Base-by-base conservation (phyloP, 2,113 vertebrate genomes). In the Varanus salvator region DNA sequence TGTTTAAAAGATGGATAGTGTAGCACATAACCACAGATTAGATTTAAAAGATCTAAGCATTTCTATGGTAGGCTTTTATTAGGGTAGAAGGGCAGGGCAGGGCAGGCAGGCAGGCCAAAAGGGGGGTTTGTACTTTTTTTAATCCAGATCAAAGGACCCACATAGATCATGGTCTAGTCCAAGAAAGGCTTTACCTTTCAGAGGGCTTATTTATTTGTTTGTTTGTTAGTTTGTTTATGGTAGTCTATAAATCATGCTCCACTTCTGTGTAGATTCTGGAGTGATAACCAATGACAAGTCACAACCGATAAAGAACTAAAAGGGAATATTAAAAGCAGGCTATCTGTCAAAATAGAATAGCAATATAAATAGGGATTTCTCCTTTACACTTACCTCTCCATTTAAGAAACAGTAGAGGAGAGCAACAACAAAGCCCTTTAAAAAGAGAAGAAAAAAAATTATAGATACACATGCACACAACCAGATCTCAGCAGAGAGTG, bases 361-460 rank as follows among this genome's bases (percentile, higher is more conserved):
- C 1, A 12, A 54, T 54, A 54, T 8, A 54, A 54, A 54, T 12
- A 31, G 4, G 81, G 44, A 89, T 1, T 76, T 0, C 3, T 25
- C 3, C 5, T 84, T 76, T 15, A 4, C 87, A 95, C 97, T 96
- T 89, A 97, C 96, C 96, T 97, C 97, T 91, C 95, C 96, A 19
- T 97, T 97, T 86, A 96, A 96, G 93, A 97, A 97, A 82, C 97
- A 97, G 77, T 97, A 97, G 0, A 97, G 89, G 38, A 97, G 94
- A 76, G 96, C 96, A 0, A 97, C 97, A 80, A 97, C 91, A 90
- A 97, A 97, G 38, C 97, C 97, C 97, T 97, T 38, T 34, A 68
- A 54, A 27, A 87, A 19, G 72, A 27, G 8, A 17, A 90, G 0
- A 8, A 1, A 1, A n/a, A 92, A 1, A 27, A 52, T 84, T 11